Evolutionary conservation across 2,888 invertebrate species (phyloP).

Genomic region (Tricholauxania praeusta): DNA sequence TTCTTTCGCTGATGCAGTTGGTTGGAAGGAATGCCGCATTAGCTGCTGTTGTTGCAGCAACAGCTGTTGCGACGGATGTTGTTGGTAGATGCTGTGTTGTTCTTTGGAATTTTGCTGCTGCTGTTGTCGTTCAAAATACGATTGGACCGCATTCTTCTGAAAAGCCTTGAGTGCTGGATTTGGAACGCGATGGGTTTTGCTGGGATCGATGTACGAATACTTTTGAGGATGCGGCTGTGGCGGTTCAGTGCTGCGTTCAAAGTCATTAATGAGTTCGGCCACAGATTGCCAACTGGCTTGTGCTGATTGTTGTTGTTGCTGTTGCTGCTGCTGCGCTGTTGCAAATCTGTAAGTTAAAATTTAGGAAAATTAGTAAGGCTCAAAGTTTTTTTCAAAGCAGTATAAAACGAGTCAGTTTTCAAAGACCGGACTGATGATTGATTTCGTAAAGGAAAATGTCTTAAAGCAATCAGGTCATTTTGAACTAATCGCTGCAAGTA

Average conservation of each 20-base stretch:
- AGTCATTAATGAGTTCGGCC: slow-evolving; percentile 75
- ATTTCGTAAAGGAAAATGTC: too few species aligned
- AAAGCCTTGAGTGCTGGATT: slow-evolving; percentile 82
- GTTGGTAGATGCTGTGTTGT: slow-evolving; percentile 47
- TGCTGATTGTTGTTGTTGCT: slow-evolving; percentile 45
- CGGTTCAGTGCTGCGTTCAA: slow-evolving; percentile 69
- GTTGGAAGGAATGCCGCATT: slow-evolving; percentile 63
- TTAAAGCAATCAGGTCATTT: too few species aligned
- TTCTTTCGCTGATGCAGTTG: slow-evolving; percentile 50
- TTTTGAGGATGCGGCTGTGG: slow-evolving; percentile 62
- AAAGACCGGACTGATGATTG: too few species aligned
- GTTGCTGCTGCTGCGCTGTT: slow-evolving; percentile 43
- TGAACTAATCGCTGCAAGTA: too few species aligned
- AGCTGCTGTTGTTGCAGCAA: slow-evolving; percentile 55
- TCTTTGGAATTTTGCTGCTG: slow-evolving; percentile 64
- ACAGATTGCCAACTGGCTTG: slow-evolving; percentile 71
- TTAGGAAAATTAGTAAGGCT: too few species aligned
- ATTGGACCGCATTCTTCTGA: slow-evolving; percentile 84
- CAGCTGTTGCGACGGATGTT: slow-evolving; percentile 51
- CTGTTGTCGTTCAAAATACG: slow-evolving; percentile 83
- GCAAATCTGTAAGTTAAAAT: neutral
- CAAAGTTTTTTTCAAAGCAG: too few species aligned
- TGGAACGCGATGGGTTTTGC: slow-evolving; percentile 78
- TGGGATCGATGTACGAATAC: slow-evolving; percentile 79
- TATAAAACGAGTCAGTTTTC: too few species aligned